These are phyloP conservation scores for Odontamblyopus rebecca DNA, from an alignment of 2,797 vertebrate species.

Conservation along the genomic window DNA sequence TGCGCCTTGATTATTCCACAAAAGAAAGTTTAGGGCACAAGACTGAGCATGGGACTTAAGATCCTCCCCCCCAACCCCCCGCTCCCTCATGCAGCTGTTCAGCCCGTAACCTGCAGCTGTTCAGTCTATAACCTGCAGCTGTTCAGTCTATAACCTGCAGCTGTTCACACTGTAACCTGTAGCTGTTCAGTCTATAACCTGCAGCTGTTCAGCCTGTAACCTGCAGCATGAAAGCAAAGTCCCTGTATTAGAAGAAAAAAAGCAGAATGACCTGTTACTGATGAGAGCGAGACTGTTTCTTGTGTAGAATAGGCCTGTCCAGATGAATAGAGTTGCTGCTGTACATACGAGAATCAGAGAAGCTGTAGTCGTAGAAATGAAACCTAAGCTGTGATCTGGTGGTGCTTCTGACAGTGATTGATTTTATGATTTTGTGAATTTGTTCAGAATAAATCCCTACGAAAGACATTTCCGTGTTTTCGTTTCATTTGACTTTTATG, in stretches of 20 bases:
- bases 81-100: no score
- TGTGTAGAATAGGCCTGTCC: not conserved
- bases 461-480: not conserved
- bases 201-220: not conserved
- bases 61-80: no score
- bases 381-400: constrained; percentile 6
- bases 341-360: constrained; percentile 11
- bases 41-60: no score
- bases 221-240: not conserved
- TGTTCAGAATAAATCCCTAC: not conserved
- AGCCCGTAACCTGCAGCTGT: no score
- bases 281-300: not conserved
- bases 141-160: no score
- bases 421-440: constrained; percentile 1
- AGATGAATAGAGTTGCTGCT: constrained; percentile 6
- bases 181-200: not conserved
- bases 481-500: no score
- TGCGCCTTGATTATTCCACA: not conserved
- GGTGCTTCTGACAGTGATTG: not conserved
- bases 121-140: no score
- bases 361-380: not conserved
- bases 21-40: not conserved
- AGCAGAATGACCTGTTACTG: no score
- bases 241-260: not conserved
- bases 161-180: no score